These are phyloP conservation scores for Argyresthia albistria DNA, from an alignment of 2,888 invertebrate species.

Conservation along the genomic window DNA sequence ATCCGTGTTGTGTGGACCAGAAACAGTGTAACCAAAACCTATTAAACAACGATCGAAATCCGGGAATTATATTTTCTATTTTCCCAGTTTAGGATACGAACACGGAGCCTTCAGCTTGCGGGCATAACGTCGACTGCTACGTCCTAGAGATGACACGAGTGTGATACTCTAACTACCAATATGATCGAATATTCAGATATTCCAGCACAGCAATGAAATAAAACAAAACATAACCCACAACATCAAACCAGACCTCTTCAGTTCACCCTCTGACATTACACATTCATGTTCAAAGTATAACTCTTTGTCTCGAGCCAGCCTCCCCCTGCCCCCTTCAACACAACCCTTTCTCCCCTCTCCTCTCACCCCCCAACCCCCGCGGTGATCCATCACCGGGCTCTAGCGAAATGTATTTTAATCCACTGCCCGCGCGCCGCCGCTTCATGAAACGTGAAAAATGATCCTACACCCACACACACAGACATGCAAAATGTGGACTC, in stretches of 20 bases:
- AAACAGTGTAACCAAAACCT: too few species aligned
- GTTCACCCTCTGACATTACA: not conserved
- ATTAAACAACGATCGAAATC: too few species aligned
- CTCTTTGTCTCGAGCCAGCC: not conserved
- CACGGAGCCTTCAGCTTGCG: too few species aligned
- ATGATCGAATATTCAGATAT: not conserved
- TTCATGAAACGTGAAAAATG: constrained; percentile 72
- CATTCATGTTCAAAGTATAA: not conserved
- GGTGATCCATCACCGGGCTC: constrained; percentile 58
- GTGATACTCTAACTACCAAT: not conserved
- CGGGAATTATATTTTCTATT: too few species aligned
- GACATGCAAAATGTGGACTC: constrained; percentile 9
- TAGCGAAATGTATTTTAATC: constrained; percentile 71
- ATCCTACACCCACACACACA: constrained; percentile 33
- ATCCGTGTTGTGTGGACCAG: too few species aligned
- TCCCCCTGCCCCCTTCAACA: constrained; percentile 15
- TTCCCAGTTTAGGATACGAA: too few species aligned
- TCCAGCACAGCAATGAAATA: not conserved
- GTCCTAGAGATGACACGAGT: too few species aligned
- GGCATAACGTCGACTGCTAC: too few species aligned
- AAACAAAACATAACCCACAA: not conserved
- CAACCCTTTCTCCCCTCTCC: constrained; percentile 44
- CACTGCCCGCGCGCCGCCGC: constrained; percentile 54
- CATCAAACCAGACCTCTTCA: not conserved
- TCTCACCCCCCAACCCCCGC: constrained; percentile 14